Base-by-base conservation (phyloP, 2,113 vertebrate genomes). In the Oncorhynchus nerka region DNA sequence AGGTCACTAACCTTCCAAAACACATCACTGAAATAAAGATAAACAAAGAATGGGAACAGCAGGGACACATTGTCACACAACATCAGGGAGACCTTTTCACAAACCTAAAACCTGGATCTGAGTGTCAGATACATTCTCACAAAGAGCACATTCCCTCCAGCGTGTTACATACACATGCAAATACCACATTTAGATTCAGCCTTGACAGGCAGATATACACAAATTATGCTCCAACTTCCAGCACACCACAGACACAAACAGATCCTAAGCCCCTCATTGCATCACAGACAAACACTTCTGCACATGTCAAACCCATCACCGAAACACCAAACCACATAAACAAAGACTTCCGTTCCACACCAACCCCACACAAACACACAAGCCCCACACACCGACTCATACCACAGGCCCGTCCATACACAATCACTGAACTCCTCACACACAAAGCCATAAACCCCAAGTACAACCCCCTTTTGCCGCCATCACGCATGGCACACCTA, bases 21-120 rank as follows among this genome's bases (percentile, higher is more conserved):
- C 73, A 74, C 66, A 85, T 82, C 84, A 85, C 82, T 80, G 71
- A 83, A 87, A 87, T 89, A 75, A 84, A 87, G 71, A 78, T 86
- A 19, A 19, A 71, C 89, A 75, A 66, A 75, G 51, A 75, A 9
- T 71, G 69, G 65, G 70, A 79, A 76, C 70, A 79, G 86, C 77
- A 84, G 85, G 83, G 79, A 11, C 9, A 45, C 39, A 45, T 11
- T 45, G 39, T 45, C 9, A 45, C 39, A 11, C 39, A 45, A 45
- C 39, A 45, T 45, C 39, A 45, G 39, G 9, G 9, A 84, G 73
- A 64, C 75, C 65, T 77, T 70, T 68, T 80, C 80, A 84, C 76
- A 73, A 67, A 80, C 79, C 16, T 15, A 67, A 28, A 67, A 30
- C 65, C 65, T 66, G 65, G 26, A 30, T 22, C 6, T 9, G 65